These are phyloP conservation scores for Neodiprion fabricii DNA, from an alignment of 1,140 invertebrate genomes.

Conservation along the genomic window DNA sequence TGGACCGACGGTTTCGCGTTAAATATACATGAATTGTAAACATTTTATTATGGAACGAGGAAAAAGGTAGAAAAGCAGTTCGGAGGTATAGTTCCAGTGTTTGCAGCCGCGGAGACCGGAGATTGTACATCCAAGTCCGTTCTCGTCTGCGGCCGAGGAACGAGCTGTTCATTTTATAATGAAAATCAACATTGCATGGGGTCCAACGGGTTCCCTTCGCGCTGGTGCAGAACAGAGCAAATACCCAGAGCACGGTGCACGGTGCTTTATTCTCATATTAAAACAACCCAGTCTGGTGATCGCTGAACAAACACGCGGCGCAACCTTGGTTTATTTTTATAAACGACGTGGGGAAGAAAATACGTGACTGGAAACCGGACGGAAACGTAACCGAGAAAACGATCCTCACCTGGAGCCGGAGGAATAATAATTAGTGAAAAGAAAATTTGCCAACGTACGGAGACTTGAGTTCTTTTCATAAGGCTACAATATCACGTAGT, in stretches of 20 bases:
- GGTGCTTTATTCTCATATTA: not conserved
- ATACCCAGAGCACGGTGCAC: not conserved
- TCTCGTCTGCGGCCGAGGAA: not conserved
- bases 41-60: too few species aligned
- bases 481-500: too few species aligned
- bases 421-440: too few species aligned
- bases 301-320: not conserved
- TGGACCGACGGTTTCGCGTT: too few species aligned
- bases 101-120: not conserved
- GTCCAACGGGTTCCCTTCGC: not conserved
- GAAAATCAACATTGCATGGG: conserved; percentile 39
- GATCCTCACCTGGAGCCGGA: too few species aligned
- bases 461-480: too few species aligned
- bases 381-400: not conserved
- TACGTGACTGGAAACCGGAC: not conserved
- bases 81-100: not conserved
- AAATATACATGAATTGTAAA: too few species aligned
- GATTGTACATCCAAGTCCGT: not conserved
- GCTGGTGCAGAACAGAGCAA: not conserved
- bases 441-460: too few species aligned
- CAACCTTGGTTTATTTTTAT: not conserved
- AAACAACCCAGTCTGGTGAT: not conserved
- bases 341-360: not conserved
- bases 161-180: conserved; percentile 35
- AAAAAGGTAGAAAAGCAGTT: too few species aligned